phyloP scores from a whole-genome alignment of 2,888 invertebrate species.

The Lamellibrachia satsuma region DNA sequence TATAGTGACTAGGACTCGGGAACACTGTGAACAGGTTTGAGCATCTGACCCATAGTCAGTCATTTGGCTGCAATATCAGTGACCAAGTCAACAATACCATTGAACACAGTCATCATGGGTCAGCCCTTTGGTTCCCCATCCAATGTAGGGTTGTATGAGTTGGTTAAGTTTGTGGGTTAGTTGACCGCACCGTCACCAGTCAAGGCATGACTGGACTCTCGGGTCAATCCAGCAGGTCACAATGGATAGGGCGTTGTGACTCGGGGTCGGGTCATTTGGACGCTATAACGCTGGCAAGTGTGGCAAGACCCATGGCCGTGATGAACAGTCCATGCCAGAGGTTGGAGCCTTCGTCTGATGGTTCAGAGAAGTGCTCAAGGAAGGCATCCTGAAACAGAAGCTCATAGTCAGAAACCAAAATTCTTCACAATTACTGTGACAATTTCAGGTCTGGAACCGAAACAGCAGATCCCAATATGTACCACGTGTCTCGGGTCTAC shows the following conservation, averaged over 20 bases:
- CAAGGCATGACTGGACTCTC: not conserved
- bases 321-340: constrained; percentile 60
- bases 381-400: constrained; percentile 56
- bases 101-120: not conserved
- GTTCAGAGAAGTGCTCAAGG: constrained; percentile 58
- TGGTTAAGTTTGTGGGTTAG: not conserved
- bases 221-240: not conserved
- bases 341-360: constrained; percentile 56
- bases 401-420: not conserved
- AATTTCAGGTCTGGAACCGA: no score
- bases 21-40: not conserved
- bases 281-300: constrained; percentile 49
- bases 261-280: not conserved
- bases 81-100: not conserved
- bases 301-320: constrained; percentile 59
- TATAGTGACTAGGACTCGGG: not conserved
- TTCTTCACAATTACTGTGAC: not conserved
- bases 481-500: no score
- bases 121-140: not conserved
- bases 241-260: not conserved
- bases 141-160: not conserved
- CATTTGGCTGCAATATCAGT: not conserved
- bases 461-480: no score
- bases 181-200: not conserved
- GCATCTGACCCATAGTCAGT: not conserved